A percentile compares a stretch with the other conserved stretches of the same genome.
Evolutionary conservation across 2,797 vertebrate species (phyloP).

Genomic region (Enteromius unitaeniatus): DNA sequence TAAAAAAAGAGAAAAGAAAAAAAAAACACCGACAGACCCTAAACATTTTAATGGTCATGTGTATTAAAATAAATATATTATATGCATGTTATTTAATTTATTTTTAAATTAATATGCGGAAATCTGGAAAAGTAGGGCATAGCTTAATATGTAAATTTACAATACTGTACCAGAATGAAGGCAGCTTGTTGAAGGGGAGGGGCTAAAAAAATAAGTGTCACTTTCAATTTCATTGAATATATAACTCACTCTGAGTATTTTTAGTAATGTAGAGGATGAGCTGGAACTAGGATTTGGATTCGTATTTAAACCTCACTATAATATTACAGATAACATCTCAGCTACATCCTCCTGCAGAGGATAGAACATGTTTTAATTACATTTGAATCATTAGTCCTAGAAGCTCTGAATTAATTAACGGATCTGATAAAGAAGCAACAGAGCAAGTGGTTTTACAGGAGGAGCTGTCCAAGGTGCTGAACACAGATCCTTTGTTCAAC

Average conservation of each 20-base stretch:
- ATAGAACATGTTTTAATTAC: slow-evolving; percentile 1
- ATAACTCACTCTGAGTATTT: background rate
- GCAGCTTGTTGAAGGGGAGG: background rate
- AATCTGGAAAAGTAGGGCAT: background rate
- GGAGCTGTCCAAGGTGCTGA: slow-evolving; percentile 59
- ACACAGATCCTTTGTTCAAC: slow-evolving; percentile 12
- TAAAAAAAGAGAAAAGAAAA: too few species aligned
- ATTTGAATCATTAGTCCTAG: slow-evolving; percentile 7
- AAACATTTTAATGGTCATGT: background rate
- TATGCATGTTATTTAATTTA: too few species aligned
- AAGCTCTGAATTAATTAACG: slow-evolving; percentile 29
- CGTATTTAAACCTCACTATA: slow-evolving; percentile 4
- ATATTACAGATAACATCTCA: background rate
- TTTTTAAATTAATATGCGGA: background rate
- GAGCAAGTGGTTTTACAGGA: background rate
- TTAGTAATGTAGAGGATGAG: background rate
- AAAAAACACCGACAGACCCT: background rate
- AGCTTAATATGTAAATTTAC: background rate
- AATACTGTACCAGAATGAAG: background rate
- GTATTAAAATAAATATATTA: background rate
- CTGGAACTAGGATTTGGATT: background rate
- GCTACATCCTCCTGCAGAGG: background rate
- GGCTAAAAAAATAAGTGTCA: background rate
- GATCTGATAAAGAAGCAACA: background rate
- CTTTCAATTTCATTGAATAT: background rate